phyloP scores from a whole-genome alignment of 1,140 invertebrate species.

The Yoshiicerus persimilis region DNA sequence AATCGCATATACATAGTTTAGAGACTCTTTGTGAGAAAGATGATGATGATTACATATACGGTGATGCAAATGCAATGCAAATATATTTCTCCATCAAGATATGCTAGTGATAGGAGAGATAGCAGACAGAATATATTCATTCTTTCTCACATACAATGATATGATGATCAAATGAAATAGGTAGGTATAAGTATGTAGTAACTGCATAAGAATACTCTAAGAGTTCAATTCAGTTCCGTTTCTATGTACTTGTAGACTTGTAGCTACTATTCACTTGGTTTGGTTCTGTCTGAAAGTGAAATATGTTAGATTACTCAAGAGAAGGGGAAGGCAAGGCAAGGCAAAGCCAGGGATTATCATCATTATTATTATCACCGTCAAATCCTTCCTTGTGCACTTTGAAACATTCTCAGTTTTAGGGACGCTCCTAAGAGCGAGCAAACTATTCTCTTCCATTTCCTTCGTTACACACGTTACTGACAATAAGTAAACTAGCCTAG shows the following conservation, averaged over 20 bases:
- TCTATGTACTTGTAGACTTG: background rate
- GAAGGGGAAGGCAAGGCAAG: background rate
- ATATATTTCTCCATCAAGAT: background rate
- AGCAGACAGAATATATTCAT: background rate
- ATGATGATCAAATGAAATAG: background rate
- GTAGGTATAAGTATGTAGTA: background rate
- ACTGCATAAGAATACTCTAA: background rate
- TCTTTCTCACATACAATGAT: background rate
- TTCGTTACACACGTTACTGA: background rate
- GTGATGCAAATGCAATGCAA: constrained; percentile 1
- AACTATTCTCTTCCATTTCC: background rate
- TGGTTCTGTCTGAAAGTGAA: background rate
- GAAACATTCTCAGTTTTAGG: background rate
- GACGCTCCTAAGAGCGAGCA: background rate
- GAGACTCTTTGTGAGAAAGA: background rate
- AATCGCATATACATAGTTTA: background rate
- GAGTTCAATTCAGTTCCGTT: background rate
- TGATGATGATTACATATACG: background rate
- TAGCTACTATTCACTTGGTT: background rate
- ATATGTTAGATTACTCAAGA: background rate
- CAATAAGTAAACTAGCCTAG: background rate
- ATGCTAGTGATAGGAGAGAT: background rate
- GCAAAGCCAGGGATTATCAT: background rate
- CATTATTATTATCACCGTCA: constrained; percentile 18
- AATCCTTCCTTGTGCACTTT: background rate